Conservation (phyloP, 2,113 vertebrate genomes). For the Petrocephalus zakoni region DNA sequence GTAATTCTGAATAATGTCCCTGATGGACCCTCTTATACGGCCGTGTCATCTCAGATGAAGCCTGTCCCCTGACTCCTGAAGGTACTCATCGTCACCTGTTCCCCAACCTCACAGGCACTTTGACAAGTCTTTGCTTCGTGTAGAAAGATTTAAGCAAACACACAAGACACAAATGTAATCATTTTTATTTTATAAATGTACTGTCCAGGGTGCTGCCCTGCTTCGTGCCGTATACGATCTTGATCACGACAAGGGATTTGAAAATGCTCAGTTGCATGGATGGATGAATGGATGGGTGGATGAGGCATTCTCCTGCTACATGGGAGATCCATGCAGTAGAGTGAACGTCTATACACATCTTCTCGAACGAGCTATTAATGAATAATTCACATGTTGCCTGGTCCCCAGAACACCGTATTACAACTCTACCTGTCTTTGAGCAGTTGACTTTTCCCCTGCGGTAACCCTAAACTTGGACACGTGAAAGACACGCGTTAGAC, state of each 20-base stretch:
- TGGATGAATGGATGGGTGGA: neutral
- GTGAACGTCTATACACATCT: neutral
- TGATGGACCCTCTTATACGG: too few relatives aligned
- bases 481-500: neutral
- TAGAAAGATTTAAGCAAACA: neutral
- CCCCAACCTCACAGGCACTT: neutral
- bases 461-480: neutral
- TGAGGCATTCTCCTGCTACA: neutral
- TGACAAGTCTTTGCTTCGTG: neutral
- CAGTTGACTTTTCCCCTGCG: neutral
- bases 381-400: neutral
- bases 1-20: too few relatives aligned
- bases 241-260: neutral
- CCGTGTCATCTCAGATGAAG: neutral
- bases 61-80: neutral
- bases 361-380: neutral
- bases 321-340: neutral
- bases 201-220: neutral
- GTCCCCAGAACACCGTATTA: neutral
- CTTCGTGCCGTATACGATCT: neutral
- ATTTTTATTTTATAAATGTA: neutral
- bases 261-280: neutral
- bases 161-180: neutral
- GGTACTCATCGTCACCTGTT: neutral
- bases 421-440: neutral